Conservation (phyloP, 1,140 invertebrate genomes). For the Himalopsyche phryganea region DNA sequence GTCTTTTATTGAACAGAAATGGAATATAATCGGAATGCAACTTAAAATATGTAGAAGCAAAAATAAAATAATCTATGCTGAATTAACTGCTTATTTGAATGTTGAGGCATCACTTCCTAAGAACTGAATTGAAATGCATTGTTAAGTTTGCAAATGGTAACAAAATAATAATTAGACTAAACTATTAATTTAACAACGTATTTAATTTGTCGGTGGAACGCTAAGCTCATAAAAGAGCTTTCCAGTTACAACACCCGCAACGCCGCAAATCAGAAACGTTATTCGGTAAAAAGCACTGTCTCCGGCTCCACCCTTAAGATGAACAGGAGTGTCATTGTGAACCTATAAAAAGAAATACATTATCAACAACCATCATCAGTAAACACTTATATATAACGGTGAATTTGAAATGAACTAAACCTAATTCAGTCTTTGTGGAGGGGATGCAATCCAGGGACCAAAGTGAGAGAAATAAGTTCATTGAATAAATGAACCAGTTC, state of each 20-base stretch:
- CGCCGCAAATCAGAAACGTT: conserved; percentile 43
- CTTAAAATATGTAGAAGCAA: background rate
- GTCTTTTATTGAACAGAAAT: background rate
- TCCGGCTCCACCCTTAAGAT: conserved; percentile 56
- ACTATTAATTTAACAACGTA: conserved; percentile 33
- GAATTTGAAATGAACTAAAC: too few relatives aligned
- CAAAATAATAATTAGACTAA: conserved; percentile 20
- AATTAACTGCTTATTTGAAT: background rate
- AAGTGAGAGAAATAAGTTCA: too few relatives aligned
- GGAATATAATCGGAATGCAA: background rate
- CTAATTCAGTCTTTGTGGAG: too few relatives aligned
- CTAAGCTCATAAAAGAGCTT: conserved; percentile 42
- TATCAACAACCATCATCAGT: too few relatives aligned
- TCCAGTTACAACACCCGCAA: conserved; percentile 43
- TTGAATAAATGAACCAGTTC: too few relatives aligned
- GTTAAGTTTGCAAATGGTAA: background rate
- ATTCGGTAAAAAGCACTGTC: conserved; percentile 55
- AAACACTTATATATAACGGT: too few relatives aligned
- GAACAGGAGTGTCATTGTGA: conserved; percentile 58
- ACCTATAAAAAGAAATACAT: conserved; percentile 40
- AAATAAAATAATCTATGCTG: background rate
- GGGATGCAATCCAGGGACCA: too few relatives aligned
- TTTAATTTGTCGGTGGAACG: conserved; percentile 37
- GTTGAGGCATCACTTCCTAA: background rate
- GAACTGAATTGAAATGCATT: background rate